Conservation (phyloP, 2,888 invertebrate species). For the Lamproptera curius region DNA sequence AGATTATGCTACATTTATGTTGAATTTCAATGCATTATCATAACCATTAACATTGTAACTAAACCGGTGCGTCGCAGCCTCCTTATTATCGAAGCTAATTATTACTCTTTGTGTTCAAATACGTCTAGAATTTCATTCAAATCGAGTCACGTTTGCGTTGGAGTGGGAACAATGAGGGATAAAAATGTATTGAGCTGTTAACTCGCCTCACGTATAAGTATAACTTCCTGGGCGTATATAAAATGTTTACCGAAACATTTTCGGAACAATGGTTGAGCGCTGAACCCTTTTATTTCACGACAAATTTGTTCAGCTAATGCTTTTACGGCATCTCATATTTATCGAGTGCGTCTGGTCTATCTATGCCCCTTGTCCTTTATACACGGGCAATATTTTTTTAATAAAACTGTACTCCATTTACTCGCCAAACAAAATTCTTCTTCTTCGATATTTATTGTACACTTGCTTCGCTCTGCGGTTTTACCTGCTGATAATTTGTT, state of each 20-base stretch:
- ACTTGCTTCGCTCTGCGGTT: no score
- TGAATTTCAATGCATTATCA: constrained; percentile 65
- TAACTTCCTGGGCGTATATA: constrained; percentile 21
- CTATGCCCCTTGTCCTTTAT: no score
- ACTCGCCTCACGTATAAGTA: constrained; percentile 26
- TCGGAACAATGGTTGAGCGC: constrained; percentile 19
- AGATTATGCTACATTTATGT: constrained; percentile 69
- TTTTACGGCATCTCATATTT: constrained; percentile 5
- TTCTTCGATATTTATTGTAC: no score
- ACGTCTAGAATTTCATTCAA: constrained; percentile 57
- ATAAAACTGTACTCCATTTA: no score
- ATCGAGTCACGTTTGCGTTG: constrained; percentile 52
- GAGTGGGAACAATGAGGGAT: constrained; percentile 44
- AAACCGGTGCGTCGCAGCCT: constrained; percentile 51
- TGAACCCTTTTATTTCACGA: constrained; percentile 21
- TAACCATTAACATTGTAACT: constrained; percentile 69
- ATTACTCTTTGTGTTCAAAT: constrained; percentile 72
- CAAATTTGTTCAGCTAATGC: constrained; percentile 20
- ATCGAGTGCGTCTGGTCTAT: neutral
- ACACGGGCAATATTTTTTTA: no score
- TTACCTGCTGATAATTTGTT: no score
- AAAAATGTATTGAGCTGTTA: constrained; percentile 46
- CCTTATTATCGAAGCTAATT: constrained; percentile 70
- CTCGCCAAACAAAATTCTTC: no score
- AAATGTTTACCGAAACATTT: constrained; percentile 21